Evolutionary conservation across 1,140 invertebrate species (phyloP), one percentile per base, ranked within the genome.

Genomic region (Anastrepha obliqua): DNA sequence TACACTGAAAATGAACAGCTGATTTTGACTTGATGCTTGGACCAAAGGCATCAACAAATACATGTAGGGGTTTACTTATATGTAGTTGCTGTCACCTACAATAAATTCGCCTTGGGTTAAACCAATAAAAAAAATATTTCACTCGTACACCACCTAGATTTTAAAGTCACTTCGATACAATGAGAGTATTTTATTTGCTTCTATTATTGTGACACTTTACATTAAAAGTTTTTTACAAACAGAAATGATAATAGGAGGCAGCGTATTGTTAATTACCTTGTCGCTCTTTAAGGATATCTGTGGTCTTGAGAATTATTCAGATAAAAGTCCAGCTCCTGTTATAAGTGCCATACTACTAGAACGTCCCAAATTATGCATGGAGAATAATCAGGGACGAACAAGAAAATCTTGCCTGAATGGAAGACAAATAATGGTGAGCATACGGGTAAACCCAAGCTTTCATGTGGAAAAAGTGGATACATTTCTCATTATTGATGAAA

Each of bases 401-500:
- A 13, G 20, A 44, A 65, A 64, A 15, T 39, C 17, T 8, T 3
- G 6, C 13, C 42, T n/a, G 11, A 70, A 65, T 17, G 65, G 86
- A 62, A 20, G 11, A 6, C 85, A 88, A 62, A 11, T 88, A 47
- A 65, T 88, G 85, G 88, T 88, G 9, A 87, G 87, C 64, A 85
- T 88, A 15, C 74, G 88, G 8, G 65, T 88, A 6, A 87, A 67
- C 74, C 88, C 88, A 5, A 85, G 74, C 64, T 78, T 85, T 64
- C 59, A 87, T n/a, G 15, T 87, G 9, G 86, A 88, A 81, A 88
- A 59, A 51, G 51, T 87, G 15, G 59, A 88, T 13, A 87, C 87
- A 42, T 88, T 65, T 87, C 47, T 88, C 15, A 62, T 88, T 9
- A 51, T 88, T 6, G 88, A 88, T 62, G 88, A 88, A 81, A 29